These are phyloP conservation scores for Anoplius nigerrimus DNA, from an alignment of 2,888 invertebrate genomes.

Conservation along the genomic window DNA sequence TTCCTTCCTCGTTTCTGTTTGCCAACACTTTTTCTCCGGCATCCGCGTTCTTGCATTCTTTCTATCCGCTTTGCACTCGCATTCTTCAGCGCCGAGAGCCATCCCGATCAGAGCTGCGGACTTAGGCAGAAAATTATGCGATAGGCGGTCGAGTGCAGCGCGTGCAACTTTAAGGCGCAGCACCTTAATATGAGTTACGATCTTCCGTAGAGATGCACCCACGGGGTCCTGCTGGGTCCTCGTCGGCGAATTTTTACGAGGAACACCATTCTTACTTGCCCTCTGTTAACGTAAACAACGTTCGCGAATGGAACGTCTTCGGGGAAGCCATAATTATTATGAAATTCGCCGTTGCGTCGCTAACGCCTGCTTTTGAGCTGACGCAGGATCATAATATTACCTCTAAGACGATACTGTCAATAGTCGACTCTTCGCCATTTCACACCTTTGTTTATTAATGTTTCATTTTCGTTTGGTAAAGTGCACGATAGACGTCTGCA, in stretches of 20 bases:
- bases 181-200: slow-evolving; percentile 47
- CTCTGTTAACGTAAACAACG: slow-evolving; percentile 21
- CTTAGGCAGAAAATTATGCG: slow-evolving; percentile 49
- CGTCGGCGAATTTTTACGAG: slow-evolving; percentile 45
- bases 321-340: too few species aligned
- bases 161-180: slow-evolving; percentile 34
- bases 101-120: slow-evolving; percentile 7
- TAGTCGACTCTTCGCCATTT: too few species aligned
- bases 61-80: background rate
- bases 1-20: background rate
- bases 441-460: too few species aligned
- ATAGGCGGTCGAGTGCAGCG: slow-evolving; percentile 43
- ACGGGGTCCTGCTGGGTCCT: slow-evolving; percentile 18
- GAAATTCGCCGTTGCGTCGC: too few species aligned
- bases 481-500: too few species aligned
- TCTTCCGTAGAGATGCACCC: slow-evolving; percentile 39
- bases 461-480: too few species aligned
- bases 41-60: background rate
- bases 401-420: too few species aligned
- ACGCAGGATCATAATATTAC: too few species aligned
- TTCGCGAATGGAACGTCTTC: background rate
- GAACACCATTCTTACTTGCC: slow-evolving; percentile 21
- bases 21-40: background rate
- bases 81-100: background rate
- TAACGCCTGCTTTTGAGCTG: too few species aligned